Base-by-base conservation (phyloP, 2,888 invertebrate species). In the Xestia sexstrigata region DNA sequence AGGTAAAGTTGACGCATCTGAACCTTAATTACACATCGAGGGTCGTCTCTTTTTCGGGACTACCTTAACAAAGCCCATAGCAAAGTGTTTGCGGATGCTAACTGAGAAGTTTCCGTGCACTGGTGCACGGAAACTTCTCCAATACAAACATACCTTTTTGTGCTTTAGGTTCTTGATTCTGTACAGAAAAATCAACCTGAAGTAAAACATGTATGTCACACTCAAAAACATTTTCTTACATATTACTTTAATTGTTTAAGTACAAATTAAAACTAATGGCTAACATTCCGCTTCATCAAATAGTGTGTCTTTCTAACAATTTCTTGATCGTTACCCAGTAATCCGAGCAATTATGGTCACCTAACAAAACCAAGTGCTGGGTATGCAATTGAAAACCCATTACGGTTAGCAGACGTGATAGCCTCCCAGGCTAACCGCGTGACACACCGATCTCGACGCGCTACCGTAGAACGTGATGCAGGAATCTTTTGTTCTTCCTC, bases 11-110 rank as follows among this genome's bases (percentile, higher is more conserved):
- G 93, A 93, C 92, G 93, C 93, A 92, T 91, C 89, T 90, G 90
- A 91, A 89, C 91, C 92, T 93, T 94, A 95, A 95, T 95, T 95
- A 95, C 92, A 92, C 91, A 91, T 90, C 89, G 88, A 92, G 92
- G 92, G 91, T 91, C 89, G 88, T 87, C 69, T 92, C 92, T 92
- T 93, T 94, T 94, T 92, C 81, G 88, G 88, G 87, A 71, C 89
- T 85, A 88, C 91, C 91, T 90, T 88, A 80, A 88, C 90, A 89
- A 90, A 91, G 90, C 91, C 90, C 93, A 92, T 92, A 90, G 90
- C 88, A 93, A 93, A 93, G 89, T 62, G 35, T 94, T 93, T 90
- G 71, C 69, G 81, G 88, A 88, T 87, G 85, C 83, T 84, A 85
- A 90, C 88, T 88, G 87, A 78, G n/a, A n/a, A n/a, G n/a, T n/a